phyloP scores from a whole-genome alignment of 2,113 vertebrate species.

The Notarius quadriscutis region DNA sequence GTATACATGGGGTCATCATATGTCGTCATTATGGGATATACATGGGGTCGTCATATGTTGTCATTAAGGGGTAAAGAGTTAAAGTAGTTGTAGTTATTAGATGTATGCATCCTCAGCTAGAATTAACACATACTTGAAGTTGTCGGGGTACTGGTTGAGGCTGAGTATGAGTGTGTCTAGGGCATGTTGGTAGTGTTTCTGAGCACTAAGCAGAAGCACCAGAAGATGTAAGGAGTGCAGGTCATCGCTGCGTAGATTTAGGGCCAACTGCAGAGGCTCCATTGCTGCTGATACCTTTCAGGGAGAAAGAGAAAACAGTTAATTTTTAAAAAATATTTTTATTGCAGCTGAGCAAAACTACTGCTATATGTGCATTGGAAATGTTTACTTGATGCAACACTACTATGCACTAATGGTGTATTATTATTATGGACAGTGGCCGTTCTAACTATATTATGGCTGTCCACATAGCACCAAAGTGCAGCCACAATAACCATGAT shows the following conservation, averaged over 20 bases:
- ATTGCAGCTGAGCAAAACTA: not conserved
- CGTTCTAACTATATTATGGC: not conserved
- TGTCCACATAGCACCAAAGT: not conserved
- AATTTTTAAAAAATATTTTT: not conserved
- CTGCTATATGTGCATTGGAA: not conserved
- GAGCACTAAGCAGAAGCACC: constrained; percentile 90
- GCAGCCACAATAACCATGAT: not conserved
- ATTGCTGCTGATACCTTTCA: constrained; percentile 87
- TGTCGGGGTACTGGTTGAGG: constrained; percentile 87
- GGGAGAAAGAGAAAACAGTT: constrained; percentile 31
- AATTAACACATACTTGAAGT: constrained; percentile 82
- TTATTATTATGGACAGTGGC: not conserved
- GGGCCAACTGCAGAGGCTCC: constrained; percentile 83
- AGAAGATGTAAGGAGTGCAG: constrained; percentile 89
- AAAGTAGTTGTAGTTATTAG: not conserved
- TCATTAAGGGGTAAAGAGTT: too few relatives aligned
- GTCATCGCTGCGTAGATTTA: constrained; percentile 81
- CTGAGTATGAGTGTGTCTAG: constrained; percentile 87
- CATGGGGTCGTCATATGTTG: too few relatives aligned
- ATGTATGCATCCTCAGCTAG: not conserved
- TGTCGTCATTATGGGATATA: too few relatives aligned
- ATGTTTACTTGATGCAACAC: not conserved
- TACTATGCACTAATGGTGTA: too few relatives aligned
- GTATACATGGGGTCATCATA: too few relatives aligned
- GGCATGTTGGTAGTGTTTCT: constrained; percentile 90